Base-by-base conservation (phyloP, 2,113 vertebrate species). In the Passer montanus region DNA sequence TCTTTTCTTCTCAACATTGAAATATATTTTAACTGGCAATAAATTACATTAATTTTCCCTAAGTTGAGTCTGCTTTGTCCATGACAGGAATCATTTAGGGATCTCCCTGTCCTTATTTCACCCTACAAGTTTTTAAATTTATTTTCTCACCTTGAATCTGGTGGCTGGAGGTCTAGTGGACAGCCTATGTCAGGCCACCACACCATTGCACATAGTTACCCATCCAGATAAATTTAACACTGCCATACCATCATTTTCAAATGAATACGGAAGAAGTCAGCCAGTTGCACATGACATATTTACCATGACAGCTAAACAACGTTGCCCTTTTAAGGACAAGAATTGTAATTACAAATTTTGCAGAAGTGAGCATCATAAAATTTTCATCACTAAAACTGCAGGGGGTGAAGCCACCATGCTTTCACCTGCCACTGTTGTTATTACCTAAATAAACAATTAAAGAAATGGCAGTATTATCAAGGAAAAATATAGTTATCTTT, bases 161-260 rank as follows among this genome's bases (percentile, higher is more conserved):
- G 9, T 64, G 10, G 2, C 11, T 68, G 13, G 5, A 11, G 2
- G 5, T 28, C n/a, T 37, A 13, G 7, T 3, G 3, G 19, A 4
- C 31, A 73, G 7, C 3, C 31, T 24, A 46, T 9, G 6, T 41
- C 6, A 19, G 39, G 4, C 5, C 43, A 84, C 11, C 13, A 35
- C 10, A 62, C 1, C 15, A 31, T 24, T 58, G 43, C 15, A 59
- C 5, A 37, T 3, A 55, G 52, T 16, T 66, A 49, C 10, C 1
- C 11, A 41, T 14, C 3, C 19, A 82, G 14, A 44, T 24, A 21
- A 77, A 74, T 77, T 77, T 89, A 87, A 35, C 13, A 7, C 23
- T 56, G 7, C 47, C n/a, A 17, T 68, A 33, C 9, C 1, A 7
- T 16, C 5, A 69, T 86, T 85, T 77, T 82, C 46, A 70, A 10